Conservation (phyloP, 2,797 vertebrate species). For the Taenioides sp. region DNA sequence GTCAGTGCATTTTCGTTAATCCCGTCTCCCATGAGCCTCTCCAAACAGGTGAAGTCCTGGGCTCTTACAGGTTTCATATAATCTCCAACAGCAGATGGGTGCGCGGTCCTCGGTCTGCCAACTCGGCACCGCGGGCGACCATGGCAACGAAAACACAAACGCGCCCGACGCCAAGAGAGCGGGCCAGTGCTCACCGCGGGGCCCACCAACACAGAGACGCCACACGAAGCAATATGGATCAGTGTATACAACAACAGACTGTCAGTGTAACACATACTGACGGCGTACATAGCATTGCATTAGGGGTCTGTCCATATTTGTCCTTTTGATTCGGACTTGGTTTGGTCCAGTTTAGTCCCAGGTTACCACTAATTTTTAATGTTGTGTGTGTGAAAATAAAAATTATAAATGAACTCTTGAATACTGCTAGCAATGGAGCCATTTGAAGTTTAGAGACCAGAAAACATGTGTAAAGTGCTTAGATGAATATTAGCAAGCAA, state of each 20-base stretch:
- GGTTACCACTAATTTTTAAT: not conserved
- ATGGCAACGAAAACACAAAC: slow-evolving; percentile 55
- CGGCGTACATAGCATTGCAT: not conserved
- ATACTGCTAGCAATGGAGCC: not conserved
- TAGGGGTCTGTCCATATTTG: not conserved
- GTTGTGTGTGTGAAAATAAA: not conserved
- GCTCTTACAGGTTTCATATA: slow-evolving; percentile 66
- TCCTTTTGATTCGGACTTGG: not conserved
- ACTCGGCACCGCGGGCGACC: slow-evolving; percentile 54
- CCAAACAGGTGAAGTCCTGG: slow-evolving; percentile 73
- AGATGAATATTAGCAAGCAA: not conserved
- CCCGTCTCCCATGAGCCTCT: slow-evolving; percentile 54
- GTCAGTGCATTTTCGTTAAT: slow-evolving; percentile 34
- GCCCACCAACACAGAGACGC: slow-evolving; percentile 27
- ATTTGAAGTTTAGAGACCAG: too few species aligned
- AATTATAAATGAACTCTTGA: not conserved
- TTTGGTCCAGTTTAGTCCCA: not conserved
- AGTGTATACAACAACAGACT: slow-evolving; percentile 31
- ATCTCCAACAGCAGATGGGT: slow-evolving; percentile 77
- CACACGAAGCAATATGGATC: slow-evolving; percentile 9
- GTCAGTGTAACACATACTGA: slow-evolving; percentile 27
- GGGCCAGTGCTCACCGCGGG: slow-evolving; percentile 55
- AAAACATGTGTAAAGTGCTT: too few species aligned
- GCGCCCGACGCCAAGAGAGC: slow-evolving; percentile 48
- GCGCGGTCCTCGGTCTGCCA: slow-evolving; percentile 56